Base-by-base conservation (phyloP, 2,888 invertebrate species). In the Macaria liturata region DNA sequence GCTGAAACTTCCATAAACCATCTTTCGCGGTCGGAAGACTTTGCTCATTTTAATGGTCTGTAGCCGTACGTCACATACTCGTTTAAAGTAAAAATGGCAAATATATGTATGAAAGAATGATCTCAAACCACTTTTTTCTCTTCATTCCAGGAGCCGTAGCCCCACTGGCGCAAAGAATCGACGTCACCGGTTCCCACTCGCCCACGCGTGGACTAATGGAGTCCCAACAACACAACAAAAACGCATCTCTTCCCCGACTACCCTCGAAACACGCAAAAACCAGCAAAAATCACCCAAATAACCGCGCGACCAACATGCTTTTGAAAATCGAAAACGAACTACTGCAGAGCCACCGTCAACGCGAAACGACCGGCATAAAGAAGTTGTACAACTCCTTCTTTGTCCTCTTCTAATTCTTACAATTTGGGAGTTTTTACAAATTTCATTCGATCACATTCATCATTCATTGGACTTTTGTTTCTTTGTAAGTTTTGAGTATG, bases 321-420 rank as follows among this genome's bases (percentile, higher is more conserved):
- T 87, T 95, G 86, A 94, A 94, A 88, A 91, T 95, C 75, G 94
- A 95, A 83, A 95, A 95, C 88, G 94, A 95, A 81, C 93, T 96
- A 76, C 93, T 96, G 61, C 95, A 96, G 84, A 96, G 95, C 81
- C 96, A 96, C 83, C 94, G 96, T 77, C 96, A 96, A 86, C 93
- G 96, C 80, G 96, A 96, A 86, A 95, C 96, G 32, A 96, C 96
- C 49, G 96, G 96, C 63, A 96, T 96, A 79, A 96, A 96, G 90
- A 96, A 96, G 87, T 92, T 96, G 82, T 96, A 96, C 92, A 96
- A 96, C 91, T 96, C 96, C 63, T 96, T 96, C 91, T 96, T 96
- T 86, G 96, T 96, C 70, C 94, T 96, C 86, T 96, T 96, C 91
- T 96, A 96, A 96, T 59, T 42, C n/a, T 9, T 20, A 20, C 20